Base-by-base conservation (phyloP, 2,113 vertebrate genomes). In the Chaetorhynchus papuensis region DNA sequence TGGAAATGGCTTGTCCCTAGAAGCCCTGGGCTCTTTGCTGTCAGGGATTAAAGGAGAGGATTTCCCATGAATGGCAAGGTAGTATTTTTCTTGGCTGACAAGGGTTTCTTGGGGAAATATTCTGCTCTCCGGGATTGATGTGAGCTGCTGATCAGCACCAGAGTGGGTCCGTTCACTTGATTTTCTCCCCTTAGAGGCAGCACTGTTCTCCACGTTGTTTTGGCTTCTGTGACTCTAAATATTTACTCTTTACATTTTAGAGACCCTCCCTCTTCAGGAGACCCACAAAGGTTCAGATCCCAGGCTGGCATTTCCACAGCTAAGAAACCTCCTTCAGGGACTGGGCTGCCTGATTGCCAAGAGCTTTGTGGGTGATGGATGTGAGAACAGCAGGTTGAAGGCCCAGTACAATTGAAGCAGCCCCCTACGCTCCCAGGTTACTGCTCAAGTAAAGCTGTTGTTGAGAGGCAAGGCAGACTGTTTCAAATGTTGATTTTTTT, bases 321-420 rank as follows among this genome's bases (percentile, higher is more conserved):
- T 86, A 44, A 80, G 86, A 96, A 90, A 86, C 28, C 31, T 88
- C n/a, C 12, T 60, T 81, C 31, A n/a, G 72, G 31, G n/a, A 56
- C 22, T 7, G 9, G 24, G 59, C 57, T 72, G 52, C 61, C 65
- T 68, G 28, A 64, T 44, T 64, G 50, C 80, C 56, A 45, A 37
- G 50, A 76, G 75, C 30, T 92, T 83, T 68, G 49, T 44, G 39
- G 56, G 33, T 80, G 68, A 65, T 90, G 59, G 41, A 72, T 72
- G 59, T 53, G 42, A 79, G 72, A 82, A 72, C 22, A 21, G 26
- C 2, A 4, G 76, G 33, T 39, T 0, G 0, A 41, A 90, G 39
- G 33, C 35, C 9, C 15, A 11, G 35, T 21, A 39, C 1, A 1
- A 44, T 0, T 57, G 49, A 50, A 65, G 54, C 24, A 79, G 6